Evolutionary conservation across 2,888 invertebrate species (phyloP), one percentile per base, ranked within the genome.

Genomic region (Thysanoteuthis rhombus): DNA sequence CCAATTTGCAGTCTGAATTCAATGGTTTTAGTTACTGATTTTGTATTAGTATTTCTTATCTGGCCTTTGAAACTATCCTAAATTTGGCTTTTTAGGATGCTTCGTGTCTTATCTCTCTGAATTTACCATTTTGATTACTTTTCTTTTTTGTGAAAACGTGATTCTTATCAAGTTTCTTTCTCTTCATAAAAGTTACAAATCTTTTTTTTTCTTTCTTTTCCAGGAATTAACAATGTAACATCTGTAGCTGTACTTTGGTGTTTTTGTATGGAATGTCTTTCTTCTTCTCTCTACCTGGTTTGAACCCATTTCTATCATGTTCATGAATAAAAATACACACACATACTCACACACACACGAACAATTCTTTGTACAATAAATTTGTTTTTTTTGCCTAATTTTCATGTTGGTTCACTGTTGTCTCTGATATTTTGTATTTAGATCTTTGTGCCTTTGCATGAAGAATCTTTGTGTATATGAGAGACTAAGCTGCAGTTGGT

Each of bases 141-240:
- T 1, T 19, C 5, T 52, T 16, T 52, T 52, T 90, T 36, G 8
- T 90, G 36, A 36, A 38, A 36, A 90, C 12, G 90, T 22, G 28
- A 28, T 58, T 32, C 28, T 42, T 90, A 36, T 22, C 38, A 39
- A 12, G 10, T 38, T n/a, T n/a, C 1, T 38, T 90, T 38, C 38
- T 90, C 5, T 58, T 8, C 42, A 90, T 45, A 45, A 45, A 45
- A 16, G 38, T 39, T 93, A 42, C 28, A n/a, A n/a, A n/a, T n/a
- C n/a, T n/a, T n/a, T 93, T 92, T 52, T 89, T 89, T 89, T 89
- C 28, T 47, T 39, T 47, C 58, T 38, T 93, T 92, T 90, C 1
- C 94, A 94, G 94, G 94, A 94, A 93, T 93, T 94, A 90, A 94
- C 94, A 47, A 94, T 94, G 94, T 94, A 93, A 91, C 28, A 32